Percentiles rank a stretch among this genome's conserved stretches.
Conservation (phyloP, 2,888 invertebrate species). For the Drosophila pseudotalamancana region DNA sequence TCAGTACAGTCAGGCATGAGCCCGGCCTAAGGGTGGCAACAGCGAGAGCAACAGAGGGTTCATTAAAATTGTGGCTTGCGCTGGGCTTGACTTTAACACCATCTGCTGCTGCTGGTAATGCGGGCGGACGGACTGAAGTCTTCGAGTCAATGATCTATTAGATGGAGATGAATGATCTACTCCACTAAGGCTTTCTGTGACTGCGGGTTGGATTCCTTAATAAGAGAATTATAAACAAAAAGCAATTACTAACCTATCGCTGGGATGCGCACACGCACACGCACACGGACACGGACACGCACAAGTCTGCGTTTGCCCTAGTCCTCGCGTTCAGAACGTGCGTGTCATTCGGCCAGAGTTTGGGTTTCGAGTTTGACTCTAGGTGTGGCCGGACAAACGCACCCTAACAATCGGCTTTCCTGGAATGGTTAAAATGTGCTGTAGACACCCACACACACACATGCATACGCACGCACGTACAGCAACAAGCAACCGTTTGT, state of each 20-base stretch:
- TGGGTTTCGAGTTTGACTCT: slow-evolving; percentile 13
- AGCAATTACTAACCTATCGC: slow-evolving; percentile 23
- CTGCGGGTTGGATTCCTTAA: slow-evolving; percentile 7
- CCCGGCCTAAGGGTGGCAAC: slow-evolving; percentile 23
- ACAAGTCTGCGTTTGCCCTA: slow-evolving; percentile 46
- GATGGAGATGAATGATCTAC: slow-evolving; percentile 34
- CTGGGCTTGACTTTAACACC: slow-evolving; percentile 46
- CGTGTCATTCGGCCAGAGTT: slow-evolving; percentile 29
- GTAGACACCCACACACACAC: slow-evolving; percentile 23
- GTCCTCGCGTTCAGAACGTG: slow-evolving; percentile 32
- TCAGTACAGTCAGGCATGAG: slow-evolving; percentile 45
- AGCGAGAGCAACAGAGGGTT: slow-evolving; percentile 43
- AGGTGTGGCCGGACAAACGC: slow-evolving; percentile 35
- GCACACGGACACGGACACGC: slow-evolving; percentile 25
- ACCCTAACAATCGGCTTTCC: slow-evolving; percentile 18
- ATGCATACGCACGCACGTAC: not conserved
- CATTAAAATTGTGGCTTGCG: slow-evolving; percentile 37
- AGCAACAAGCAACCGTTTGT: slow-evolving; percentile 16
- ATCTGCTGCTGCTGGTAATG: slow-evolving; percentile 37
- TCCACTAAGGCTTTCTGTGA: not conserved
- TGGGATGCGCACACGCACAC: slow-evolving; percentile 25
- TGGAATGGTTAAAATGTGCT: slow-evolving; percentile 21
- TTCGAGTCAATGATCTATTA: slow-evolving; percentile 16
- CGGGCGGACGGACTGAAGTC: slow-evolving; percentile 37
- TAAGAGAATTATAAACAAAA: not conserved